Base-by-base conservation (phyloP, 1,140 invertebrate species). In the Epicauta chinensis region DNA sequence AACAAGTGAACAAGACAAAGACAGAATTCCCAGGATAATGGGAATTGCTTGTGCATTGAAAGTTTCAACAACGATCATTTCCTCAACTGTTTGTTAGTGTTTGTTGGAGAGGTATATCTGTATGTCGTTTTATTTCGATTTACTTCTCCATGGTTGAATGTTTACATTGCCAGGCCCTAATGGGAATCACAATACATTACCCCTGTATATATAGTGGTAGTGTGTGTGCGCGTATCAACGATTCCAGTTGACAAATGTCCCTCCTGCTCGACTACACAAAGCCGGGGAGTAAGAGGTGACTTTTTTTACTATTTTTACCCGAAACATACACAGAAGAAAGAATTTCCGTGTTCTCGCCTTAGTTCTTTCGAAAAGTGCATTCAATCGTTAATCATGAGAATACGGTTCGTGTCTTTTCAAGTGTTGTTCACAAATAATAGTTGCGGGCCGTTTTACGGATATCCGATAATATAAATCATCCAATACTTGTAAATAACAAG, bases 381-480 rank as follows among this genome's bases (percentile, higher is more conserved):
- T 66, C 64, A 66, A 64, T 66, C 64, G 64, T 66, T 66, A 66
- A 66, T 66, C 64, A 66, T 64, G 58, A 51, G 64, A 63, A 62
- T 62, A 63, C 62, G 61, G 58, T 56, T 53, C 53, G 45, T 39
- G 59, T 51, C 60, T 63, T 55, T 43, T 36, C 42, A 61, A 42
- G 60, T 43, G 54, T 58, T 45, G 49, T 39, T 47, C 36, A 49
- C 36, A 35, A 55, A 62, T 57, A 62, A 62, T 62, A 50, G 54
- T 51, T 44, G 38, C 39, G 42, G 15, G 34, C 48, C 16, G 41
- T 43, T 52, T 52, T 52, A 16, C 12, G 46, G 23, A 23, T 23
- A 23, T 23, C 7, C 31, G 11, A n/a, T 13, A 37, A 23, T 23
- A 47, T 45, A 45, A 30, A 45, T 14, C 23, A 34, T 32, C 30